Evolutionary conservation across 1,140 invertebrate species (phyloP), one percentile per base, ranked within the genome.

Genomic region (Paraescarpia echinospica): DNA sequence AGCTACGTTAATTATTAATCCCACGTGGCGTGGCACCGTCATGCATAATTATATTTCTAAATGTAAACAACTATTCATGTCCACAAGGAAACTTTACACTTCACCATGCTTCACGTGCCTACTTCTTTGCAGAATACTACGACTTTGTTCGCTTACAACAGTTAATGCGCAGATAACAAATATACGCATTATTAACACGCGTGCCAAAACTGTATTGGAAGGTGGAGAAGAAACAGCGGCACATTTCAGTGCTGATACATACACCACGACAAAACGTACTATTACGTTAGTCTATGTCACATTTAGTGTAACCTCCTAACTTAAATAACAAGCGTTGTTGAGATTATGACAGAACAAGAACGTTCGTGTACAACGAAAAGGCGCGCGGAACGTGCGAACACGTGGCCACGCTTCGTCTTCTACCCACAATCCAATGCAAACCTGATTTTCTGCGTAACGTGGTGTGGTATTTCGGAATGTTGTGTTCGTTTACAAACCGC

Each of bases 351-450:
- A 27, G 59, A 77, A 77, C 59, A 77, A 18, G 59, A 77, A 77
- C 59, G 59, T 31, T 77, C 59, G 27, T 31, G 59, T 18, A 18
- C 27, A 77, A 77, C 59, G 59, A 77, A 77, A 77, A 77, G 59
- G 59, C 59, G 59, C 59, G 59, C 59, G 59, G 59, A 77, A 77
- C 59, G 59, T 77, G 59, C 59, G 59, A 77, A 77, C 59, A 77
- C 59, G 59, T 77, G 59, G 9, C 59, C 1, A 77, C 59, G 59
- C 59, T 77, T 77, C 59, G 59, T 77, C 59, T 18, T 77, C 59
- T 77, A 77, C 59, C 59, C 59, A 77, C 59, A 77, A 77, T 77
- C 22, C 59, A 77, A 27, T 77, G 59, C 59, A 77, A 5, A 77
- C 14, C 59, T 77, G 59, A 31, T 77, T 77, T 77, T 77, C 59